phyloP scores from a whole-genome alignment of 1,140 invertebrate species.

The Periplaneta americana region DNA sequence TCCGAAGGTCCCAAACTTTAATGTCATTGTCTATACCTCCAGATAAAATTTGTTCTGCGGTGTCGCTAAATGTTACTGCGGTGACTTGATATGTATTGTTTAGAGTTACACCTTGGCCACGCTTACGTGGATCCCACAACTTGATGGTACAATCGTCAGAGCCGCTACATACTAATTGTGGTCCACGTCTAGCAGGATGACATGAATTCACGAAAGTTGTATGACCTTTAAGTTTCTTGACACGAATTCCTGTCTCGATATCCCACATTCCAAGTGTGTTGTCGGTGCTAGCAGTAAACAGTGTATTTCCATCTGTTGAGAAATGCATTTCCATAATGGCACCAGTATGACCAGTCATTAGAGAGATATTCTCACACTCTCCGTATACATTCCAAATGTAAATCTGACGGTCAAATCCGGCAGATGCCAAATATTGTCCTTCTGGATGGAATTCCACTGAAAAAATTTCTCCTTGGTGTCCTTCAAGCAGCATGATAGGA shows the following conservation, averaged over 20 bases:
- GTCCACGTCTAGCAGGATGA: constrained; percentile 74
- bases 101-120: constrained; percentile 68
- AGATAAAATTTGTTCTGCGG: constrained; percentile 81
- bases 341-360: constrained; percentile 91
- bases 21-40: constrained; percentile 96
- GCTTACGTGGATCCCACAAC: constrained; percentile 85
- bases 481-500: constrained; percentile 95
- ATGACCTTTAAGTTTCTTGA: constrained; percentile 92
- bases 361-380: constrained; percentile 95
- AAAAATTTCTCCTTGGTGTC: constrained; percentile 96
- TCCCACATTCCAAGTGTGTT: constrained; percentile 96
- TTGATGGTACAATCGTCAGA: constrained; percentile 93
- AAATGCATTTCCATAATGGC: constrained; percentile 95
- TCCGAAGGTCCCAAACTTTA: constrained; percentile 97
- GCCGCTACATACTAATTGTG: constrained; percentile 84
- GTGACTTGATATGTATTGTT: constrained; percentile 84
- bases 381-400: constrained; percentile 99
- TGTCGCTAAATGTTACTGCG: constrained; percentile 92
- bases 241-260: constrained; percentile 73
- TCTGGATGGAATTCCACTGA: constrained; percentile 93
- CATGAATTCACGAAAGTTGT: constrained; percentile 85
- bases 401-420: constrained; percentile 95
- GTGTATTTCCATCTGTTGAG: constrained; percentile 82
- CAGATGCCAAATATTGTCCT: constrained; percentile 87
- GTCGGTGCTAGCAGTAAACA: constrained; percentile 94